Evolutionary conservation across 2,113 vertebrate species (phyloP), one percentile per base, ranked within the genome.

Genomic region (Leucopsar rothschildi): DNA sequence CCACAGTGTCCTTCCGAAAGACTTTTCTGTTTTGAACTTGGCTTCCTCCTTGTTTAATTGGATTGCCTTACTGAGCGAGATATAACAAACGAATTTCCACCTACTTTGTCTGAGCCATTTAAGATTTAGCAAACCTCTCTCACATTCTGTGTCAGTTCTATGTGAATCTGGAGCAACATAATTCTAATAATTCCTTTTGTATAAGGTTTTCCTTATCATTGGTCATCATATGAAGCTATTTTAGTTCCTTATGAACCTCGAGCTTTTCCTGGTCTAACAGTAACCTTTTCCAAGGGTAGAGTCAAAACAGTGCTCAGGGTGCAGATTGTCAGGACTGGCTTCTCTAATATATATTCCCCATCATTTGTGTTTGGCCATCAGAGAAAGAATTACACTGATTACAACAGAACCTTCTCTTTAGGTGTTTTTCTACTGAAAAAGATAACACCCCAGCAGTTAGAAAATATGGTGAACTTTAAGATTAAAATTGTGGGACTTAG

Each of bases 51-150:
- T 3, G 18, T 86, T 64, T 73, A 24, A 19, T 70, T 78, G 55
- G 40, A 20, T 72, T 49, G 29, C 12, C 16, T 70, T 31, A 10
- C 15, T 50, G 60, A 33, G 25, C 2, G 7, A 81, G 33, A 65
- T 44, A 63, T 9, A 42, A 76, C 22, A 6, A 72, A 6, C 11
- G 8, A 57, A 33, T 37, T 35, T 68, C 31, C 16, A 61, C n/a
- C 20, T 55, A 2, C 28, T 65, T 53, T 55, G 28, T 66, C 42
- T 0, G 0, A 55, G 57, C 39, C 19, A 6, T 14, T 63, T 6
- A 15, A 50, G 31, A 35, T 56, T 84, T 47, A 82, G 69, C 15
- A 87, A 65, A 84, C 4, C 8, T 61, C 55, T 61, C 1, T 66
- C 11, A 5, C 45, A 22, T 27, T 27, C 33, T 39, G 2, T 39